A percentile compares a stretch with the other conserved stretches of the same genome.
Evolutionary conservation across 2,113 vertebrate species (phyloP).

Genomic region (Ursus arctos): DNA sequence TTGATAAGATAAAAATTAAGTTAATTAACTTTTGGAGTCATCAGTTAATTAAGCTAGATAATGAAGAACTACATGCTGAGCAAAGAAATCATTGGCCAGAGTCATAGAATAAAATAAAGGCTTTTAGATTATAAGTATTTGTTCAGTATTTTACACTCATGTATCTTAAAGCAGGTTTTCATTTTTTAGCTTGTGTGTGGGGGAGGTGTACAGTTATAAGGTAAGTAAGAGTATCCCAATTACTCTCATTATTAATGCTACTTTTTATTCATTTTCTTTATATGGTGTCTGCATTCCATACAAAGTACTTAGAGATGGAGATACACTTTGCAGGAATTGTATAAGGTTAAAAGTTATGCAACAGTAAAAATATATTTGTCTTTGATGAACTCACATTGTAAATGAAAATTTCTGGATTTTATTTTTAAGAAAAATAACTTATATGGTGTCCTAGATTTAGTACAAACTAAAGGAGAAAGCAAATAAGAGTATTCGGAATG

Average conservation of each 20-base stretch:
- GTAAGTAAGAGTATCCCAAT: neutral
- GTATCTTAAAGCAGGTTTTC: neutral
- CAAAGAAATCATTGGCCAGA: neutral
- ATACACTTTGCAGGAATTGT: neutral
- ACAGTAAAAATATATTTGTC: neutral
- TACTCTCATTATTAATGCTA: neutral
- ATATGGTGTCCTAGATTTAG: neutral
- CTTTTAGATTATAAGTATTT: neutral
- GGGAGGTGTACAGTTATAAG: neutral
- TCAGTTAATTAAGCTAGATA: neutral
- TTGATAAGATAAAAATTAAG: slow-evolving; percentile 21
- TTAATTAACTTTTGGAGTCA: slow-evolving; percentile 18
- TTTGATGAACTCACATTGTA: neutral
- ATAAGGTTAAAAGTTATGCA: neutral
- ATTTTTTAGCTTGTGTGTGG: neutral
- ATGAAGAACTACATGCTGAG: neutral
- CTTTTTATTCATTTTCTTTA: neutral
- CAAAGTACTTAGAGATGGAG: neutral
- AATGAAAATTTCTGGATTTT: neutral
- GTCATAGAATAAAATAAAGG: neutral
- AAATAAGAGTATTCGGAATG: neutral
- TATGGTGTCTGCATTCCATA: neutral
- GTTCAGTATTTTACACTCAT: neutral
- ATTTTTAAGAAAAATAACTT: neutral
- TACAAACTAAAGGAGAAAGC: neutral